phyloP scores from a whole-genome alignment of 2,113 vertebrate species.

The Misgurnus anguillicaudatus region DNA sequence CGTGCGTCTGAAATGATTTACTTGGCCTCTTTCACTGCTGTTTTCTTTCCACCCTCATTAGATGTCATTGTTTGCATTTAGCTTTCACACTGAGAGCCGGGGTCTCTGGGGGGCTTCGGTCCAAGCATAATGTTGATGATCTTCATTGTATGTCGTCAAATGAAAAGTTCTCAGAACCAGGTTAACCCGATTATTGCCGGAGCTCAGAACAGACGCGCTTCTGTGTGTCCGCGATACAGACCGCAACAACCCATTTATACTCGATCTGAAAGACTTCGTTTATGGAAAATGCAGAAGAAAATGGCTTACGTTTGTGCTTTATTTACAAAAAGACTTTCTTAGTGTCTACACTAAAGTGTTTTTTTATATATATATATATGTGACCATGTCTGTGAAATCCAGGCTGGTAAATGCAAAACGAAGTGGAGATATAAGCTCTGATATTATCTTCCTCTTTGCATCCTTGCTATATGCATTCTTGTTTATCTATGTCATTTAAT shows the following conservation, averaged over 20 bases:
- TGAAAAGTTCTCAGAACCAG: slow-evolving; percentile 30
- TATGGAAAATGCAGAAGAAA: neutral
- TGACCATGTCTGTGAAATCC: too few relatives aligned
- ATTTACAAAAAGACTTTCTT: too few relatives aligned
- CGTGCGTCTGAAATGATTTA: slow-evolving; percentile 22
- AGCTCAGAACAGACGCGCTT: slow-evolving; percentile 29
- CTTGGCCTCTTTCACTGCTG: slow-evolving; percentile 24
- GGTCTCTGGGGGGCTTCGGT: neutral
- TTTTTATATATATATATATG: too few relatives aligned
- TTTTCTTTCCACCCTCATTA: slow-evolving; percentile 31
- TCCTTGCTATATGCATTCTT: too few relatives aligned
- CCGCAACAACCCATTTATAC: slow-evolving; percentile 2
- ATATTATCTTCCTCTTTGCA: too few relatives aligned
- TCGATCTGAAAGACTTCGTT: slow-evolving; percentile 31
- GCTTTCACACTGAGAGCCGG: slow-evolving; percentile 10
- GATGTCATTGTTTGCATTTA: slow-evolving; percentile 36
- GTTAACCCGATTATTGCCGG: slow-evolving; percentile 3
- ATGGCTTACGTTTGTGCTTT: neutral
- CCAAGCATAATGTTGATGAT: slow-evolving; percentile 29
- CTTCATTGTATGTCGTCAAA: slow-evolving; percentile 31
- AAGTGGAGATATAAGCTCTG: too few relatives aligned
- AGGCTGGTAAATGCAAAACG: too few relatives aligned
- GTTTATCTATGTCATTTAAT: neutral
- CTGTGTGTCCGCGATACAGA: slow-evolving; percentile 18
- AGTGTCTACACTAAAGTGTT: neutral